phyloP scores from a whole-genome alignment of 2,888 invertebrate species.

The Cryptocheilus praepositus region DNA sequence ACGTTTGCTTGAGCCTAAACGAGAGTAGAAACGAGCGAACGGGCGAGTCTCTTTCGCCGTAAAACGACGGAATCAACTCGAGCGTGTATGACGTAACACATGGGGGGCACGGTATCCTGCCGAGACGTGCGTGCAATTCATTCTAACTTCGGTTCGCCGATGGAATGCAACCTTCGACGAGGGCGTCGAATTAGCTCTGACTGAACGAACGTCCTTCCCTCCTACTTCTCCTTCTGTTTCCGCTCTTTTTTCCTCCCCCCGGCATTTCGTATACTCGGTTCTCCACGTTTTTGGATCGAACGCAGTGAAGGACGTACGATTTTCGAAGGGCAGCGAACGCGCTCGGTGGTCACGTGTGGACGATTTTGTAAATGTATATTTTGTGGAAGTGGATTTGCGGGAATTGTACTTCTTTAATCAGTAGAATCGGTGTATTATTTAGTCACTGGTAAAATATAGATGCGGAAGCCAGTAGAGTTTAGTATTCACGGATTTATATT shows the following conservation, averaged over 20 bases:
- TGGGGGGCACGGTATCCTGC: neutral
- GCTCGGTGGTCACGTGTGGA: no score
- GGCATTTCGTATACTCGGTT: constrained; percentile 18
- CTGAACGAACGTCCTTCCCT: neutral
- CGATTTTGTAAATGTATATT: no score
- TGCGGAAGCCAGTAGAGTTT: no score
- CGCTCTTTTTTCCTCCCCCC: constrained; percentile 10
- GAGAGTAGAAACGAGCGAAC: neutral
- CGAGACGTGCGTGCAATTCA: constrained; percentile 35
- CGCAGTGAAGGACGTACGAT: no score
- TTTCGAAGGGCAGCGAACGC: no score
- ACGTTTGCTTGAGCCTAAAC: neutral
- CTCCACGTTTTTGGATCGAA: no score
- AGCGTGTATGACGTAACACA: constrained; percentile 46
- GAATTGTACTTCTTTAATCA: no score
- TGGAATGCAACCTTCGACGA: constrained; percentile 31
- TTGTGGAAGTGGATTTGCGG: no score
- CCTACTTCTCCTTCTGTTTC: constrained; percentile 1
- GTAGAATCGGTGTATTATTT: no score
- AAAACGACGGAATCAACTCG: constrained; percentile 52
- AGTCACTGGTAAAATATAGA: no score
- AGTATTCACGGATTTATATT: no score
- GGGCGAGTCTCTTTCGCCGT: constrained; percentile 34
- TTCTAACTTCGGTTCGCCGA: constrained; percentile 32
- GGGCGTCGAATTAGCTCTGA: no score